A percentile compares a stretch with the other conserved stretches of the same genome.
These are phyloP conservation scores for Aurelia coerulea DNA, from an alignment of 30 jellyfish, hydroid and myxozoan genomes.

Conservation along the genomic window DNA sequence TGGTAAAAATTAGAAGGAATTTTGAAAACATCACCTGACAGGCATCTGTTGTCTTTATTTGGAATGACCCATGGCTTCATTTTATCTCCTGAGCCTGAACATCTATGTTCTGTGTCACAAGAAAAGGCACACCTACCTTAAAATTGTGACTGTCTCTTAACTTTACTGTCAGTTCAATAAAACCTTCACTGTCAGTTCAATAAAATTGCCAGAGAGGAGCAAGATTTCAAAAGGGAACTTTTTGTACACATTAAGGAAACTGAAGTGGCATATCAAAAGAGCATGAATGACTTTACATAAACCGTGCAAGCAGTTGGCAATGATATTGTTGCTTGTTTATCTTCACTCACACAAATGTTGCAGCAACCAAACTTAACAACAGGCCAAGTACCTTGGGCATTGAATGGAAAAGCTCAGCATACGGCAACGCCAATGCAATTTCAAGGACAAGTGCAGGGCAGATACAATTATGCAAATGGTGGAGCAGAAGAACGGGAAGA, in stretches of 20 bases:
- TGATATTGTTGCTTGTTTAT: not conserved
- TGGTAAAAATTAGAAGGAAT: too few relatives aligned
- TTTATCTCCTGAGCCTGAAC: constrained; percentile 12
- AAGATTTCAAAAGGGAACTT: not conserved
- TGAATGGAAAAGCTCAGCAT: not conserved
- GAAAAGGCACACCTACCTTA: constrained; percentile 26
- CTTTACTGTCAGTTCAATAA: constrained; percentile 16
- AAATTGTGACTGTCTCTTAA: not conserved
- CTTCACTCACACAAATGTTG: constrained; percentile 3
- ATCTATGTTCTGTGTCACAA: constrained; percentile 14
- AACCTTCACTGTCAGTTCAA: not conserved
- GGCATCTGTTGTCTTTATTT: too few relatives aligned
- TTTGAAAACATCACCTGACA: too few relatives aligned
- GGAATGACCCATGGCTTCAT: constrained; percentile 4
- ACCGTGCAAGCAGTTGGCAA: not conserved
- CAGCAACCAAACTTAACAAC: constrained; percentile 3
- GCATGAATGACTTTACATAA: not conserved
- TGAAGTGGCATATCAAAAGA: not conserved
- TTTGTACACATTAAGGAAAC: not conserved
- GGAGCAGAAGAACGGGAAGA: too few relatives aligned
- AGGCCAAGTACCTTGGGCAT: constrained; percentile 6
- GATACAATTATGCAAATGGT: not conserved
- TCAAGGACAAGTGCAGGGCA: constrained; percentile 1
- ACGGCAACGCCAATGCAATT: not conserved
- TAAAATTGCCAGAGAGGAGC: not conserved